Evolutionary conservation across 1,140 invertebrate genomes (phyloP).

Genomic region (Temnothorax nylanderi): DNA sequence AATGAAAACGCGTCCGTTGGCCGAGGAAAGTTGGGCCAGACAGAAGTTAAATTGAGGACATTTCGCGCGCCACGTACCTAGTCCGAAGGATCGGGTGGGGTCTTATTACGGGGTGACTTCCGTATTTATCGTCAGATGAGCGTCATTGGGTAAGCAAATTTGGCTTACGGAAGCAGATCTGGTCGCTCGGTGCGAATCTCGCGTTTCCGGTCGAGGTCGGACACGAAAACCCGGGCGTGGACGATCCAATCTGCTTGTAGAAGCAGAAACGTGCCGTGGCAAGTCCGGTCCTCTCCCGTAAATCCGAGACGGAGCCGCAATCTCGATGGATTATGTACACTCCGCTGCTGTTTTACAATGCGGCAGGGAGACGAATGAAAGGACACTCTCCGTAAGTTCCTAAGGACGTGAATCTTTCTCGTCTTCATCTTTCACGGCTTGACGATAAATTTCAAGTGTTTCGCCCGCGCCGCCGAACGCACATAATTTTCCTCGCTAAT

Average conservation of each 20-base stretch:
- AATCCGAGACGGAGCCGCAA: constrained; percentile 69
- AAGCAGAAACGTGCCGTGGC: constrained; percentile 66
- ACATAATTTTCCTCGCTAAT: background rate
- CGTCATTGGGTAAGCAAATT: constrained; percentile 23
- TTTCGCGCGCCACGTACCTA: background rate
- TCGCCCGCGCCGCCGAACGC: background rate
- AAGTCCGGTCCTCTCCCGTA: constrained; percentile 45
- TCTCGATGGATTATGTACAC: constrained; percentile 73
- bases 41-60: constrained; percentile 18
- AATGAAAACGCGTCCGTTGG: constrained; percentile 25
- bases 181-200: constrained; percentile 43
- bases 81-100: background rate
- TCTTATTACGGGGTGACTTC: constrained; percentile 23
- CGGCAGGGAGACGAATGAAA: constrained; percentile 42
- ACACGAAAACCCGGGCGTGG: constrained; percentile 62
- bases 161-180: constrained; percentile 48
- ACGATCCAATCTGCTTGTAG: constrained; percentile 74
- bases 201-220: constrained; percentile 31
- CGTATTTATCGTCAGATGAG: constrained; percentile 41
- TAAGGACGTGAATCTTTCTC: constrained; percentile 49
- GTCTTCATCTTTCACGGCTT: constrained; percentile 1
- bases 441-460: constrained; percentile 57
- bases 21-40: constrained; percentile 4
- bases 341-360: constrained; percentile 68
- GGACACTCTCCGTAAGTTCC: constrained; percentile 28